Conservation (phyloP, 35 echinoderm and acorn worm genomes). For the Acanthaster planci region DNA sequence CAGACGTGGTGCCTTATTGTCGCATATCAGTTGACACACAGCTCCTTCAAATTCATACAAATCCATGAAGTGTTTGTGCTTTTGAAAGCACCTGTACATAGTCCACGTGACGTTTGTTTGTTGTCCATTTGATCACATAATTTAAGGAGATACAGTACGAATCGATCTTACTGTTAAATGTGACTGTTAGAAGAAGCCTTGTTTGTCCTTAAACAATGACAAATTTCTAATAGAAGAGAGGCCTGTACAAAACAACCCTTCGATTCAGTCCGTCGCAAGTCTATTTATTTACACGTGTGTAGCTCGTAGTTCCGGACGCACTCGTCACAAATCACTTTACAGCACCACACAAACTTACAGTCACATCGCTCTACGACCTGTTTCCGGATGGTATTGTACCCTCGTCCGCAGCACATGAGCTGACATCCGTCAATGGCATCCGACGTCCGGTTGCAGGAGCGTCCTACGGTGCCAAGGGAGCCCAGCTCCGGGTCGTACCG, state of each 20-base stretch:
- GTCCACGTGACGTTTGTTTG: neutral
- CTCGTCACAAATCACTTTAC: constrained; percentile 77
- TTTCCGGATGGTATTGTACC: constrained; percentile 78
- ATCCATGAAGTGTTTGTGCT: neutral
- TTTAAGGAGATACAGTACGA: neutral
- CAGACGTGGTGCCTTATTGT: too few relatives aligned
- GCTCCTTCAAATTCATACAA: neutral
- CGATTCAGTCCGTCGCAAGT: neutral
- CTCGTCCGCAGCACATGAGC: constrained; percentile 90
- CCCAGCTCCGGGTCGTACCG: constrained; percentile 64
- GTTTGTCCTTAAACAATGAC: neutral
- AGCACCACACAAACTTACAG: constrained; percentile 95
- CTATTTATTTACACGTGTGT: constrained; percentile 88
- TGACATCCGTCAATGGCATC: constrained; percentile 84
- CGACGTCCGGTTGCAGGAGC: constrained; percentile 78
- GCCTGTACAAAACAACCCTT: neutral
- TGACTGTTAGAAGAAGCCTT: neutral
- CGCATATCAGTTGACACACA: too few relatives aligned
- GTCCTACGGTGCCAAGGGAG: constrained; percentile 75
- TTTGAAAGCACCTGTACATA: too few relatives aligned
- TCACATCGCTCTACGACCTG: constrained; percentile 73
- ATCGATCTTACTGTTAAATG: neutral
- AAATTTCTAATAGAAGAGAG: neutral
- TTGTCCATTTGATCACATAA: neutral
- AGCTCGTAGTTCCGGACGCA: constrained; percentile 71